Conservation (phyloP, 2,797 vertebrate species). For the Arctocebus calabarensis region DNA sequence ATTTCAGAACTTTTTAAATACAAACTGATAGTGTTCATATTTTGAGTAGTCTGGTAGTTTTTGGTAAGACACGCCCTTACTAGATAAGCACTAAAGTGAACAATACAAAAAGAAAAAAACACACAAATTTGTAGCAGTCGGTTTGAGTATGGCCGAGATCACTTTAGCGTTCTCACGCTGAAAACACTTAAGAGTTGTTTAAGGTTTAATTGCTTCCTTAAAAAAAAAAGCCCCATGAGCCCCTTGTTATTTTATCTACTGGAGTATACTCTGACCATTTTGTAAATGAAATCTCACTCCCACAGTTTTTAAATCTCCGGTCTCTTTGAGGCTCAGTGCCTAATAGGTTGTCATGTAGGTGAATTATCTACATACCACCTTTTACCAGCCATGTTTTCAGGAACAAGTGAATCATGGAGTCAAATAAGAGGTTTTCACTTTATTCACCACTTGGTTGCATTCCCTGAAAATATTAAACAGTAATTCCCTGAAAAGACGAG, state of each 20-base stretch:
- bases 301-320: not conserved
- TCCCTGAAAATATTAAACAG: not conserved
- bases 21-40: slow-evolving; percentile 17
- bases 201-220: not conserved
- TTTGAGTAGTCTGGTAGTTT: not conserved
- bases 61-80: not conserved
- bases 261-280: not conserved
- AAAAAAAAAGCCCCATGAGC: not conserved
- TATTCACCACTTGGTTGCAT: not conserved
- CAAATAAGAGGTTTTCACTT: not conserved
- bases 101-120: not conserved
- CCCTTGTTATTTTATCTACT: not conserved
- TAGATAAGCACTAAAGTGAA: slow-evolving; percentile 23
- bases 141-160: not conserved
- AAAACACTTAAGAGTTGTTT: not conserved
- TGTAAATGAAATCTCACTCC: not conserved
- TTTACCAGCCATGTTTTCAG: slow-evolving; percentile 27
- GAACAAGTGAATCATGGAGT: slow-evolving; percentile 7
- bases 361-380: not conserved
- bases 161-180: not conserved
- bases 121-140: not conserved
- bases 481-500: not conserved
- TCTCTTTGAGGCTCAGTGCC: not conserved
- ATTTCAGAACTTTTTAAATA: slow-evolving; percentile 52
- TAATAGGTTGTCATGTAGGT: not conserved